These are phyloP conservation scores for Cladorhizidae sp. DNA, from an alignment of 37 sponge, comb jelly and placozoan species.

Conservation along the genomic window DNA sequence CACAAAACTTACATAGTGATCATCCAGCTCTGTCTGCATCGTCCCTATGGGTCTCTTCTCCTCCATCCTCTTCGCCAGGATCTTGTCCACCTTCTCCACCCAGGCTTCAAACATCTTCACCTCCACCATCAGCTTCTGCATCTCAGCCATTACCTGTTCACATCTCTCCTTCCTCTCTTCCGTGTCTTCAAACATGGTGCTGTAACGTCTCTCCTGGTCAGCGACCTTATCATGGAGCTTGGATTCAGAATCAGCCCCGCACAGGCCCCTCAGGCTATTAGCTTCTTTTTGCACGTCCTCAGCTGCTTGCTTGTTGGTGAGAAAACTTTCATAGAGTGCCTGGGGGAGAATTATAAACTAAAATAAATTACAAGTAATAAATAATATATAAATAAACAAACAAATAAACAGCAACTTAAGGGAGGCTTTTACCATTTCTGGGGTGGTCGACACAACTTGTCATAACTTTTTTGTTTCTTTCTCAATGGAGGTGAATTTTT, in stretches of 20 bases:
- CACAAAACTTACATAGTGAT: slow-evolving; percentile 30
- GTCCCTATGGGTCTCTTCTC: slow-evolving; percentile 54
- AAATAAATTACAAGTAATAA: too few relatives aligned
- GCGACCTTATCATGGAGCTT: neutral
- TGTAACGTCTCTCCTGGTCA: slow-evolving; percentile 11
- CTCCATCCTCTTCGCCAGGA: neutral
- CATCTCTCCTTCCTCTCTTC: slow-evolving; percentile 39
- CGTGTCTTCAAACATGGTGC: neutral
- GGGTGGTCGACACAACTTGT: too few relatives aligned
- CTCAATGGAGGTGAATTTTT: too few relatives aligned
- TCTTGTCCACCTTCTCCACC: slow-evolving; percentile 5
- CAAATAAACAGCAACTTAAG: too few relatives aligned
- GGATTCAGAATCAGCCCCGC: slow-evolving; percentile 10
- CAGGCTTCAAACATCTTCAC: slow-evolving; percentile 10
- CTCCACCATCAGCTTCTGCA: slow-evolving; percentile 29
- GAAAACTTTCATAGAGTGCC: slow-evolving; percentile 23
- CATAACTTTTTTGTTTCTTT: too few relatives aligned
- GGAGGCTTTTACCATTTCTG: too few relatives aligned
- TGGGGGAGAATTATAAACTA: too few relatives aligned
- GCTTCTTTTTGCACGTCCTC: slow-evolving; percentile 20
- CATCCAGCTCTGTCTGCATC: slow-evolving; percentile 37
- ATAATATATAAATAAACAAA: too few relatives aligned
- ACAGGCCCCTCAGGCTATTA: neutral
- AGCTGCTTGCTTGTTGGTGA: slow-evolving; percentile 12
- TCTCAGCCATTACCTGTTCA: slow-evolving; percentile 38